Percentiles rank a stretch among this genome's conserved stretches.
phyloP scores from a whole-genome alignment of 2,113 vertebrate genomes.

The Poecilia latipinna region DNA sequence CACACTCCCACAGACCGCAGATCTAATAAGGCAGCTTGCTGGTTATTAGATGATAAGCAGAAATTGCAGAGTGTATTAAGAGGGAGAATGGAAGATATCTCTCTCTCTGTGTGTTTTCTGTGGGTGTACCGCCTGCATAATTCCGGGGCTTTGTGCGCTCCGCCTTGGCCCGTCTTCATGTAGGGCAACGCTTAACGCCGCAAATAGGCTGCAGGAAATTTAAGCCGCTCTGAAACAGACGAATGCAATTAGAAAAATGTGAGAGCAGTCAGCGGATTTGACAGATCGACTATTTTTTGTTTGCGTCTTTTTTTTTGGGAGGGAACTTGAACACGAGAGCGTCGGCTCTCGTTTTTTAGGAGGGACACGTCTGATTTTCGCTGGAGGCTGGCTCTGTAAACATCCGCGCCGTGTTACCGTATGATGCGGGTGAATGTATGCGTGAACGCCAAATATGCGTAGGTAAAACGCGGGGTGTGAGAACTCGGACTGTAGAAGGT shows the following conservation, averaged over 20 bases:
- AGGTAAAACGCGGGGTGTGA: slow-evolving; percentile 22
- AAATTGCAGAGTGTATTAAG: slow-evolving; percentile 22
- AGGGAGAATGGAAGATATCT: not conserved
- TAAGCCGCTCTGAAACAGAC: slow-evolving; percentile 19
- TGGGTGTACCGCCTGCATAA: not conserved
- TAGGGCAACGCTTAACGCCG: slow-evolving; percentile 33
- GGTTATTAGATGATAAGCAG: slow-evolving; percentile 23
- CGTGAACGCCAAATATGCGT: slow-evolving; percentile 7
- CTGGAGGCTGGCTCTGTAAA: not conserved
- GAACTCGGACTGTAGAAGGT: slow-evolving; percentile 29
- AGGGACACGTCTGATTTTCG: slow-evolving; percentile 9
- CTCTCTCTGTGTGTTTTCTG: slow-evolving; percentile 18
- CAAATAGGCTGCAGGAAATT: slow-evolving; percentile 35
- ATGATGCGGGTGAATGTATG: not conserved
- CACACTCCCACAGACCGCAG: slow-evolving; percentile 13
- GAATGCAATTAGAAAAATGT: slow-evolving; percentile 27
- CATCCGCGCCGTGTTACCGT: not conserved
- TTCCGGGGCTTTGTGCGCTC: not conserved
- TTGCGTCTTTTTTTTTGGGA: not conserved
- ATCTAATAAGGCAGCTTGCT: slow-evolving; percentile 15
- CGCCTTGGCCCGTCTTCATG: slow-evolving; percentile 41
- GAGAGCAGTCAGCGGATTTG: slow-evolving; percentile 18
- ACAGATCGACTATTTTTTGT: slow-evolving; percentile 2
- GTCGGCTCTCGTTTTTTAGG: not conserved
- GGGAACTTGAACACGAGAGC: slow-evolving; percentile 12